These are phyloP conservation scores for Mnemiopsis leidyi DNA, from an alignment of 37 sponge, comb jelly and placozoan species.

Conservation along the genomic window DNA sequence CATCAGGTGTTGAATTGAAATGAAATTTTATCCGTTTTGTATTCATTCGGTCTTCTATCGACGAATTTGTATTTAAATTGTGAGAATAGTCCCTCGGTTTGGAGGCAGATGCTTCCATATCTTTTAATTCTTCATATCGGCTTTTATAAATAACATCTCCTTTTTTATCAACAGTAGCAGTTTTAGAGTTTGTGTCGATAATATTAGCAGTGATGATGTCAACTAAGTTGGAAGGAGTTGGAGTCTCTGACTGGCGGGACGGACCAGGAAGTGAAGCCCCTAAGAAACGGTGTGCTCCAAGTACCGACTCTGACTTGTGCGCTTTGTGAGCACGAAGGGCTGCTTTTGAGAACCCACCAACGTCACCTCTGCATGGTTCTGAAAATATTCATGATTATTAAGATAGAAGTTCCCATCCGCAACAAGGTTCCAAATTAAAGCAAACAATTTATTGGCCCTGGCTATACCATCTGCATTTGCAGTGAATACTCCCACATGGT, in stretches of 20 bases:
- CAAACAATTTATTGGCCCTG: no score
- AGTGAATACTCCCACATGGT: no score
- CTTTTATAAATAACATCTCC: neutral
- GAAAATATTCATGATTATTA: no score
- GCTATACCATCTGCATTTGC: no score
- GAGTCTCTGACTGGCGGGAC: neutral
- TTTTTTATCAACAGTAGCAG: neutral
- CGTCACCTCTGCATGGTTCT: neutral
- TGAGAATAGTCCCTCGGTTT: no score
- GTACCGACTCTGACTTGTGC: conserved; percentile 25
- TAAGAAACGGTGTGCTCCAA: neutral
- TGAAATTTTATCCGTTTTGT: no score
- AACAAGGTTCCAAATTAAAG: no score
- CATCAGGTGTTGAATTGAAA: no score
- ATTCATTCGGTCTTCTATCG: no score
- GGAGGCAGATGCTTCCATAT: neutral
- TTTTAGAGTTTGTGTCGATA: neutral
- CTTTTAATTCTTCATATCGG: neutral
- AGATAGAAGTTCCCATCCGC: no score
- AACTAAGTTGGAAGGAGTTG: conserved; percentile 9
- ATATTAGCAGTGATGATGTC: conserved; percentile 35
- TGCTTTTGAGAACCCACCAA: conserved; percentile 42
- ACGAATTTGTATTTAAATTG: neutral
- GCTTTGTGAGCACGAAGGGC: conserved; percentile 47
- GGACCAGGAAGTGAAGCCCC: neutral